Evolutionary conservation across 2,888 invertebrate genomes (phyloP).

Genomic region (Epistrophe grossulariae): DNA sequence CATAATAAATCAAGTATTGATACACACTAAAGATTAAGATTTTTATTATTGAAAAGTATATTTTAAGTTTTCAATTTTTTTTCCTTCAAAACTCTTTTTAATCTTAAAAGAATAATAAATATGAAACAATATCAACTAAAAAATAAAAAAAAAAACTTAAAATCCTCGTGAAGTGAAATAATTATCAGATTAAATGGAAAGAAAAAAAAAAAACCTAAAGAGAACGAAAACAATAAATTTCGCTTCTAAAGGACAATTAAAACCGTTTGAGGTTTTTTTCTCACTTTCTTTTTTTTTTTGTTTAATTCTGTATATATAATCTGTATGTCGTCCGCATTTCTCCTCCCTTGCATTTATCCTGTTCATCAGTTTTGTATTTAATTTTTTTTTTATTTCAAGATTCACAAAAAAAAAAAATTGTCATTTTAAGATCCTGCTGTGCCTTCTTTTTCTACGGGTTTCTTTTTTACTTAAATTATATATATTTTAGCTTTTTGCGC

Average conservation of each 20-base stretch:
- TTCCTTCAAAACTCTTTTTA: constrained; percentile 4
- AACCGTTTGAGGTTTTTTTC: constrained; percentile 42
- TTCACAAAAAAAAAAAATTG: constrained; percentile 27
- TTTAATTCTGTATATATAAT: background rate
- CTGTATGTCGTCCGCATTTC: background rate
- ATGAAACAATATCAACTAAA: constrained; percentile 6
- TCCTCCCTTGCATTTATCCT: constrained; percentile 41
- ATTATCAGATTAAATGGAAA: constrained; percentile 68
- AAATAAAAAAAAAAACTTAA: background rate
- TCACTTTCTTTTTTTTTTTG: background rate
- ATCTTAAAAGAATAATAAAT: constrained; percentile 2
- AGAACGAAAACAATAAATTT: constrained; percentile 64
- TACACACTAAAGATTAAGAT: too few species aligned
- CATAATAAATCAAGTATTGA: too few species aligned
- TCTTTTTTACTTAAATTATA: constrained; percentile 1
- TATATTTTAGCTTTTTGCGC: constrained; percentile 41
- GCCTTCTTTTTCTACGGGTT: constrained; percentile 21
- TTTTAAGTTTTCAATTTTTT: background rate
- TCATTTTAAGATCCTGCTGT: constrained; percentile 61
- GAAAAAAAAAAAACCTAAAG: background rate
- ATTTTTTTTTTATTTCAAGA: constrained; percentile 11
- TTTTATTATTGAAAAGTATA: too few species aligned
- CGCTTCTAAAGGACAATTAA: constrained; percentile 69
- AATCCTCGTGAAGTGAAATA: constrained; percentile 49
- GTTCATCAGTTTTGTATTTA: constrained; percentile 41